A percentile compares a stretch with the other conserved stretches of the same genome.
Evolutionary conservation across 2,888 invertebrate genomes (phyloP).

Genomic region (Spialia ferax): DNA sequence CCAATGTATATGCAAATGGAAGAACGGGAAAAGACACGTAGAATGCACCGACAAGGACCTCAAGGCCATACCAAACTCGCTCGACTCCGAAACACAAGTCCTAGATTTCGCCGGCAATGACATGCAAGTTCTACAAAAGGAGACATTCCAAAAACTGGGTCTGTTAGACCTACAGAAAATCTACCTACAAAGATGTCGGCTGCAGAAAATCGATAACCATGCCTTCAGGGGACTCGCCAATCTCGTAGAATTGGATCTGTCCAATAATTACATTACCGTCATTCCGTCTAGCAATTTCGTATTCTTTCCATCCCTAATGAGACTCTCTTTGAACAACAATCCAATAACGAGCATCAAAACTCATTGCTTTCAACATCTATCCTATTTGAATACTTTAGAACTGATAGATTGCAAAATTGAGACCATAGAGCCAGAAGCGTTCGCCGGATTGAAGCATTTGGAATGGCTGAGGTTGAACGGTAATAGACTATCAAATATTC

Average conservation of each 20-base stretch:
- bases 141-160: constrained; percentile 92
- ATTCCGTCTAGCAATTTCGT: constrained; percentile 93
- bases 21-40: constrained; percentile 96
- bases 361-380: constrained; percentile 91
- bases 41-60: constrained; percentile 94
- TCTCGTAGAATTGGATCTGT: constrained; percentile 95
- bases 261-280: constrained; percentile 92
- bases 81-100: constrained; percentile 95
- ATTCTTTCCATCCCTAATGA: constrained; percentile 93
- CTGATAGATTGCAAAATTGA: constrained; percentile 93
- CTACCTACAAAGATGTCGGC: constrained; percentile 92
- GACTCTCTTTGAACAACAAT: constrained; percentile 93
- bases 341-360: constrained; percentile 91
- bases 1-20: constrained; percentile 96
- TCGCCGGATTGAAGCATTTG: constrained; percentile 92
- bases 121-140: constrained; percentile 91
- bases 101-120: constrained; percentile 95
- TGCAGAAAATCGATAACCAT: constrained; percentile 92
- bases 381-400: constrained; percentile 93
- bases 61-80: constrained; percentile 91
- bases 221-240: constrained; percentile 95
- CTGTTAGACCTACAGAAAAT: constrained; percentile 95
- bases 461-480: constrained; percentile 95
- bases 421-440: constrained; percentile 92
- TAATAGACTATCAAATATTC: constrained; percentile 91